A percentile compares a stretch with the other conserved stretches of the same genome.
Conservation (phyloP, 2,113 vertebrate species). For the Carassius carassius region DNA sequence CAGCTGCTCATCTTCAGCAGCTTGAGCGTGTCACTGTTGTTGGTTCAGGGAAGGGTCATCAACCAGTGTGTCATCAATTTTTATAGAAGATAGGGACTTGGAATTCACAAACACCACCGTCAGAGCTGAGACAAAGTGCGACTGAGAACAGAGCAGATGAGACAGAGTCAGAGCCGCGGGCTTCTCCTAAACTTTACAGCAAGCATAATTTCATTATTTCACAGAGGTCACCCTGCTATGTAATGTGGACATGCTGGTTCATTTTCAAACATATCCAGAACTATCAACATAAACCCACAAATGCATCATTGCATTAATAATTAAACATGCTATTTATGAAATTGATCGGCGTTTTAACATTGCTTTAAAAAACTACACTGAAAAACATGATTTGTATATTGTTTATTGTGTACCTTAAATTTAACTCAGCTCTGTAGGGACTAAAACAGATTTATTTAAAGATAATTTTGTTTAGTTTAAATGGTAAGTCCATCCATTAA, state of each 20-base stretch:
- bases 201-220: conserved; percentile 16
- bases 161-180: conserved; percentile 18
- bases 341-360: not conserved
- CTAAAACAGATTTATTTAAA: too few species aligned
- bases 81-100: conserved; percentile 82
- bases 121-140: conserved; percentile 82
- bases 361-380: too few species aligned
- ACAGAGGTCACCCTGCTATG: not conserved
- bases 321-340: not conserved
- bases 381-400: too few species aligned
- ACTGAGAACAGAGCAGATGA: conserved; percentile 60
- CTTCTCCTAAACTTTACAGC: not conserved
- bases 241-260: not conserved
- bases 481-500: not conserved
- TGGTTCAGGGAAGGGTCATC: conserved; percentile 85
- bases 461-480: not conserved
- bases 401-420: too few species aligned
- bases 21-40: conserved; percentile 81
- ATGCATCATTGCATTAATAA: not conserved
- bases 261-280: not conserved
- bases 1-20: conserved; percentile 85
- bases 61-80: conserved; percentile 81
- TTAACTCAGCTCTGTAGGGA: too few species aligned
- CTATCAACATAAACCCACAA: not conserved
- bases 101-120: conserved; percentile 85